phyloP scores from a whole-genome alignment of 2,113 vertebrate genomes.

The Pachycephala philippinensis region DNA sequence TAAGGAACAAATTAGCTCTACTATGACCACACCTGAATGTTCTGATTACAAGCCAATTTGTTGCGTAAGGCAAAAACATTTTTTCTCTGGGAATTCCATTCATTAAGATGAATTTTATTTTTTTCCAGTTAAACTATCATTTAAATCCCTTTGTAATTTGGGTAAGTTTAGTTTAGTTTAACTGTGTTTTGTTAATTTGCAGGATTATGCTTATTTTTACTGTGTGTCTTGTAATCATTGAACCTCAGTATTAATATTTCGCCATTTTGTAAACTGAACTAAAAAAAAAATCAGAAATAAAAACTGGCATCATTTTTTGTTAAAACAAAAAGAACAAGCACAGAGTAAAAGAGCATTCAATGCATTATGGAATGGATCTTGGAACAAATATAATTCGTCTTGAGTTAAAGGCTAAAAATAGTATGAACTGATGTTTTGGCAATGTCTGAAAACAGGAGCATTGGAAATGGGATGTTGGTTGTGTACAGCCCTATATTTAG shows the following conservation, averaged over 20 bases:
- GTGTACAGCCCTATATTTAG: not conserved
- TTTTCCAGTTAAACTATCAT: not conserved
- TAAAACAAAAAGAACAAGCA: not conserved
- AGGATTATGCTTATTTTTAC: not conserved
- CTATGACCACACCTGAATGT: conserved; percentile 27
- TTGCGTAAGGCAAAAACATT: not conserved
- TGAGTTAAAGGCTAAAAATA: not conserved
- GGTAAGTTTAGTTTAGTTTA: not conserved
- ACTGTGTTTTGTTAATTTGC: not conserved
- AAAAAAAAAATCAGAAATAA: not conserved
- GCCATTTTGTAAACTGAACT: not conserved
- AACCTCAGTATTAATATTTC: not conserved
- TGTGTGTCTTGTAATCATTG: not conserved
- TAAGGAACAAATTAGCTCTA: conserved; percentile 20
- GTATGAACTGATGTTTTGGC: not conserved
- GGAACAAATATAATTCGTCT: not conserved
- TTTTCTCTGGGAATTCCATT: not conserved
- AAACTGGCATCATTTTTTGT: not conserved
- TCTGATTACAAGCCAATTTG: conserved; percentile 19
- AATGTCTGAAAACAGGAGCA: not conserved
- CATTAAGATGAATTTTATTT: not conserved
- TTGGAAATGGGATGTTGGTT: not conserved
- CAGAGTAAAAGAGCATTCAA: not conserved
- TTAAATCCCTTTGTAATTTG: not conserved
- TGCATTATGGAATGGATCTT: not conserved